phyloP scores from a whole-genome alignment of 2,888 invertebrate species.

The Protodeltote pygarga region DNA sequence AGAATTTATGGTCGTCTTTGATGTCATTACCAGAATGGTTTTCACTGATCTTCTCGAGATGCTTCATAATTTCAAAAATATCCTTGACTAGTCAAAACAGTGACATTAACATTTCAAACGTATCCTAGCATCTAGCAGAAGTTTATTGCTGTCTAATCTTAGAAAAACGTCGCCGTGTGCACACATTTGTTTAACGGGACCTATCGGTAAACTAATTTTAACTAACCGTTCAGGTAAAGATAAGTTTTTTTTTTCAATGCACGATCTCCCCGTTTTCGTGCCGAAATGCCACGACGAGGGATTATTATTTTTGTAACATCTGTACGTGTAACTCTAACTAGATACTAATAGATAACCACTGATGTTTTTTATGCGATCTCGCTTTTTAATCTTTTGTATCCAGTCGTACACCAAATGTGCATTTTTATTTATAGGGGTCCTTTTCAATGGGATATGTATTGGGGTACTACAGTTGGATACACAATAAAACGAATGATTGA shows the following conservation, averaged over 20 bases:
- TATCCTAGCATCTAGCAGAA: constrained; percentile 25
- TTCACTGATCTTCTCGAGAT: constrained; percentile 2
- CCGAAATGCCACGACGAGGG: constrained; percentile 54
- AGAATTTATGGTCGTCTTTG: constrained; percentile 28
- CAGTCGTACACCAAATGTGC: constrained; percentile 79
- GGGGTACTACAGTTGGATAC: constrained; percentile 48
- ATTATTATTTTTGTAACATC: constrained; percentile 84
- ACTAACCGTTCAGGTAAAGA: constrained; percentile 60
- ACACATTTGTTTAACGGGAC: constrained; percentile 59
- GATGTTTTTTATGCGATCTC: constrained; percentile 82
- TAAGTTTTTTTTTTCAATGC: constrained; percentile 60
- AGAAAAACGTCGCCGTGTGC: constrained; percentile 38
- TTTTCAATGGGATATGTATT: constrained; percentile 57
- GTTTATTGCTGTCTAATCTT: constrained; percentile 44
- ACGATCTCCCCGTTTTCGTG: constrained; percentile 57
- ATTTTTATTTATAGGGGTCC: constrained; percentile 79
- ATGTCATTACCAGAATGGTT: constrained; percentile 21
- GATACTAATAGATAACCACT: constrained; percentile 86
- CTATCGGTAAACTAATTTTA: constrained; percentile 53
- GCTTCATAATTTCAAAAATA: constrained; percentile 10
- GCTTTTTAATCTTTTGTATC: constrained; percentile 82
- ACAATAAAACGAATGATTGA: constrained; percentile 74
- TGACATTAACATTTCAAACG: constrained; percentile 29
- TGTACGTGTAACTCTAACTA: constrained; percentile 83
- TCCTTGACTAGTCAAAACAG: constrained; percentile 35